phyloP scores from a whole-genome alignment of 2,797 vertebrate species.

The Hydrocynus forskahlii region DNA sequence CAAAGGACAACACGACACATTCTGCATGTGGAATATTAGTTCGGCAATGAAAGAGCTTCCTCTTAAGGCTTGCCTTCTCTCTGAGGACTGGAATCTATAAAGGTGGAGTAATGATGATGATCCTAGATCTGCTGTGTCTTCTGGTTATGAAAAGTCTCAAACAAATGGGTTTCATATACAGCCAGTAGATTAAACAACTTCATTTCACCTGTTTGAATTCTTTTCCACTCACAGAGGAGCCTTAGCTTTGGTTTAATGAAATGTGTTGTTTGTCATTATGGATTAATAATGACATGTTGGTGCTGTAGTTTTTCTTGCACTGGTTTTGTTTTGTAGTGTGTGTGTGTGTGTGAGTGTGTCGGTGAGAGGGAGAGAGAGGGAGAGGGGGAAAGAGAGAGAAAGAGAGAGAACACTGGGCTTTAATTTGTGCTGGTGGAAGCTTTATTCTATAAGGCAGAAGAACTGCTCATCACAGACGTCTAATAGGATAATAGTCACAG shows the following conservation, averaged over 20 bases:
- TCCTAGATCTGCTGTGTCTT: constrained; percentile 73
- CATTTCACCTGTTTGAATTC: constrained; percentile 69
- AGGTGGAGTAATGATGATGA: constrained; percentile 78
- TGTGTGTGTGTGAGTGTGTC: constrained; percentile 5
- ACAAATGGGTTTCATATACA: constrained; percentile 84
- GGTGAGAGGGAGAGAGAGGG: no score
- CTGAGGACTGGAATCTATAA: constrained; percentile 72
- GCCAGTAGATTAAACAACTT: constrained; percentile 79
- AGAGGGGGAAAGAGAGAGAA: no score
- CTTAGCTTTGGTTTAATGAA: constrained; percentile 33
- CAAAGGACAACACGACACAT: not conserved
- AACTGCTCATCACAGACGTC: constrained; percentile 46
- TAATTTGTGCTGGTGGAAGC: constrained; percentile 53
- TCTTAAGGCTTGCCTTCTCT: constrained; percentile 63
- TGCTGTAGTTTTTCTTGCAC: not conserved
- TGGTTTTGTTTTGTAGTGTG: constrained; percentile 15
- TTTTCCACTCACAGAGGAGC: constrained; percentile 25
- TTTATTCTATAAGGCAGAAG: constrained; percentile 48
- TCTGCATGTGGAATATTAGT: not conserved
- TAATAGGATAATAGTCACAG: constrained; percentile 54
- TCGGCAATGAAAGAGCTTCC: constrained; percentile 2
- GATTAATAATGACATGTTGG: constrained; percentile 6
- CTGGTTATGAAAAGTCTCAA: constrained; percentile 69
- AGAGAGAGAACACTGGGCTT: not conserved
- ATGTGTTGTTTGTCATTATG: constrained; percentile 8